Percentiles rank a stretch among this genome's conserved stretches.
Conservation (phyloP, 2,113 vertebrate species). For the Sylvia atricapilla region DNA sequence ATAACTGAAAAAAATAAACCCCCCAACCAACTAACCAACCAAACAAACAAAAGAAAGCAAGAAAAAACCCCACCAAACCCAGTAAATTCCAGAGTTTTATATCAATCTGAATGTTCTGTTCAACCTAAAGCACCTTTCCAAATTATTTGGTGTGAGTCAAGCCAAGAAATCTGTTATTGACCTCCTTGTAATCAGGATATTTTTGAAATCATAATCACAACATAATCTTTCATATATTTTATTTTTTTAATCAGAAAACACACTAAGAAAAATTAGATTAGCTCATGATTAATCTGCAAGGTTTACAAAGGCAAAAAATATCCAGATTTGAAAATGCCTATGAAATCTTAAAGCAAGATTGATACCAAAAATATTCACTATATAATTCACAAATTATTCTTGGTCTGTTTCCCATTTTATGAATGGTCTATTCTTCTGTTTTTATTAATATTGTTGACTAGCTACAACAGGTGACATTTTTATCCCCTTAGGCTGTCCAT, state of each 20-base stretch:
- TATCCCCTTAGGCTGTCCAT: slow-evolving; percentile 80
- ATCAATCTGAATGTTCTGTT: not conserved
- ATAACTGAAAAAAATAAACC: not conserved
- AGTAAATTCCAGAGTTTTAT: not conserved
- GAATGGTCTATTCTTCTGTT: slow-evolving; percentile 62
- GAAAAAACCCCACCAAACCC: not conserved
- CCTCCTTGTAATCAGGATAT: not conserved
- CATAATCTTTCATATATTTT: not conserved
- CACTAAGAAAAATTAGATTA: not conserved
- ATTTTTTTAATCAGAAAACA: not conserved
- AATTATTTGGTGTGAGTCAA: not conserved
- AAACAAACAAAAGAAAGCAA: not conserved
- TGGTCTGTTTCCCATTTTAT: slow-evolving; percentile 22
- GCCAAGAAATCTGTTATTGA: not conserved
- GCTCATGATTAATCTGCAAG: not conserved
- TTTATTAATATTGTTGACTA: slow-evolving; percentile 78
- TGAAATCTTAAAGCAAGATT: slow-evolving; percentile 31
- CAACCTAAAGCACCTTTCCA: not conserved
- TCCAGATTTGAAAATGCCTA: not conserved
- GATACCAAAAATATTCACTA: slow-evolving; percentile 17
- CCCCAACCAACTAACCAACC: too few relatives aligned
- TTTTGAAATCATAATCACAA: not conserved
- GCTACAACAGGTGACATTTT: slow-evolving; percentile 81
- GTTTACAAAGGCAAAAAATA: not conserved
- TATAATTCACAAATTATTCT: slow-evolving; percentile 51